phyloP scores from a whole-genome alignment of 2,797 vertebrate genomes.

The Cheirogaleus major region DNA sequence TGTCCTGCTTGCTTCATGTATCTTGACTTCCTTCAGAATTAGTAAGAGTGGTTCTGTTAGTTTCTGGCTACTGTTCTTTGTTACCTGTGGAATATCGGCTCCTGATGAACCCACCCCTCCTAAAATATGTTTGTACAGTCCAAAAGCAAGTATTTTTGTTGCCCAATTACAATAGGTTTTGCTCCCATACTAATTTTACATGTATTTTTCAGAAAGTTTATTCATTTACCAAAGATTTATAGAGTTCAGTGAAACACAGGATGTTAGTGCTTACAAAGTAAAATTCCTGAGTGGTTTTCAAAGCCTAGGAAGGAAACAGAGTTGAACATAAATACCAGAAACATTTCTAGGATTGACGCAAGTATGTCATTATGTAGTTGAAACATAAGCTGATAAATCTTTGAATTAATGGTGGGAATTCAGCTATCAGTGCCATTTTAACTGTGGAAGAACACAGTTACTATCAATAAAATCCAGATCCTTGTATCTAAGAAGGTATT shows the following conservation, averaged over 20 bases:
- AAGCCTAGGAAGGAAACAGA: conserved; percentile 55
- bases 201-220: background rate
- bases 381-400: conserved; percentile 47
- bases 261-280: conserved; percentile 31
- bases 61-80: background rate
- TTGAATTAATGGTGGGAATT: conserved; percentile 42
- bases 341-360: conserved; percentile 25
- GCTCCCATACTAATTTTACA: background rate
- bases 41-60: background rate
- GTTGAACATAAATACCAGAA: conserved; percentile 41
- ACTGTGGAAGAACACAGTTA: background rate
- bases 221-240: conserved; percentile 30
- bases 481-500: conserved; percentile 15
- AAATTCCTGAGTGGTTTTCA: conserved; percentile 45
- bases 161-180: background rate
- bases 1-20: background rate
- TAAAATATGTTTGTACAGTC: background rate
- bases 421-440: background rate
- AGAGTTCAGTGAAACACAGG: background rate
- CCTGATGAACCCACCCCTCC: background rate
- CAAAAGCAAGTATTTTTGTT: background rate
- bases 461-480: conserved; percentile 30
- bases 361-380: conserved; percentile 41
- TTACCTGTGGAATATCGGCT: background rate
- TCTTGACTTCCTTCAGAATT: background rate